These are phyloP conservation scores for Lycia hirtaria DNA, from an alignment of 2,888 invertebrate genomes.

Conservation along the genomic window DNA sequence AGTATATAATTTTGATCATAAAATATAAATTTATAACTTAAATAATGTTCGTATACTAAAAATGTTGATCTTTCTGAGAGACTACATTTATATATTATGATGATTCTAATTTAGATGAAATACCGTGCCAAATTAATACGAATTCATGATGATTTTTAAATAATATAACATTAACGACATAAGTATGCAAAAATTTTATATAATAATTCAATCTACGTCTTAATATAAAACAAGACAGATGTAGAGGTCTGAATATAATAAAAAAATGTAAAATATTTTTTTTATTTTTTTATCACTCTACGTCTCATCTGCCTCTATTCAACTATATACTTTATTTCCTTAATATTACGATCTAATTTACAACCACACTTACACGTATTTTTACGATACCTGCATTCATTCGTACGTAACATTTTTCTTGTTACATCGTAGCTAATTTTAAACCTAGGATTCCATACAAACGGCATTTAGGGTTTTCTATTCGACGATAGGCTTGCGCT, in stretches of 20 bases:
- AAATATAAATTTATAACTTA: slow-evolving; percentile 52
- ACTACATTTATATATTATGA: slow-evolving; percentile 35
- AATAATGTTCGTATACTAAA: slow-evolving; percentile 43
- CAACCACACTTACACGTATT: slow-evolving; percentile 39
- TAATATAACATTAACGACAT: slow-evolving; percentile 34
- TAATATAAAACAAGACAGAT: slow-evolving; percentile 29
- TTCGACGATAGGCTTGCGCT: too few relatives aligned
- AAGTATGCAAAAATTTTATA: slow-evolving; percentile 48
- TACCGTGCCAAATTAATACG: slow-evolving; percentile 49
- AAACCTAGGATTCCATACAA: slow-evolving; percentile 58
- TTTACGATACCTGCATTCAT: slow-evolving; percentile 21
- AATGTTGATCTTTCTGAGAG: slow-evolving; percentile 45
- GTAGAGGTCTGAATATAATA: slow-evolving; percentile 9
- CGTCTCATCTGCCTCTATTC: slow-evolving; percentile 37
- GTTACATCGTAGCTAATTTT: slow-evolving; percentile 57
- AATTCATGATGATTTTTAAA: slow-evolving; percentile 31
- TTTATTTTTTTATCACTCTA: neutral
- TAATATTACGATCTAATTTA: slow-evolving; percentile 40
- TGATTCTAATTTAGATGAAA: slow-evolving; percentile 34
- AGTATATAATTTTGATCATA: slow-evolving; percentile 80
- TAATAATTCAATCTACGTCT: slow-evolving; percentile 24
- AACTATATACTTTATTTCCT: slow-evolving; percentile 6
- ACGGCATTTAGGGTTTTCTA: neutral
- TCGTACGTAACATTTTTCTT: slow-evolving; percentile 14
- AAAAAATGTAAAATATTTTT: slow-evolving; percentile 7